Percentiles rank a stretch among this genome's conserved stretches.
Conservation (phyloP, 2,113 vertebrate species). For the Alethe diademata region DNA sequence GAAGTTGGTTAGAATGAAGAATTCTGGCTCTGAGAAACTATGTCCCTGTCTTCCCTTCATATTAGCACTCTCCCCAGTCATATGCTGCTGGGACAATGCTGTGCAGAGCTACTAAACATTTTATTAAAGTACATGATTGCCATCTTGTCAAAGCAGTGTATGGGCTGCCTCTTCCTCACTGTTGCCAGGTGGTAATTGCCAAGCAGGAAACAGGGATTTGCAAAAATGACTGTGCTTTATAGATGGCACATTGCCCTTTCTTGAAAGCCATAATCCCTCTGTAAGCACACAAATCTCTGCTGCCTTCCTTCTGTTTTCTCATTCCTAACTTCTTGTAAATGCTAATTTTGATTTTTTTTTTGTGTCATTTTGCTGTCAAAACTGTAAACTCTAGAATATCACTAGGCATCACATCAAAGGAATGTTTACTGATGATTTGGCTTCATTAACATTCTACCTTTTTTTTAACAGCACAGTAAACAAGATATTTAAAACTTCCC, state of each 20-base stretch:
- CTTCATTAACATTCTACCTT: not conserved
- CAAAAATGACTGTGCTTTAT: not conserved
- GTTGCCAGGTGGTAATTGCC: not conserved
- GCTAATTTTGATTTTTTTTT: not conserved
- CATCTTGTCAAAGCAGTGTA: not conserved
- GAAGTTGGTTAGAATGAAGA: not conserved
- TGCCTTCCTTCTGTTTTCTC: constrained; percentile 6
- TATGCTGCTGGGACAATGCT: not conserved
- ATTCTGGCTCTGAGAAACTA: not conserved
- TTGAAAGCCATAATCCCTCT: not conserved
- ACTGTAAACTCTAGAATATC: not conserved
- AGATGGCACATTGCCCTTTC: not conserved
- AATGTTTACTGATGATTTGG: not conserved
- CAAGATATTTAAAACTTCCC: not conserved
- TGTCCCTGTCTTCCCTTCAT: fast-evolving
- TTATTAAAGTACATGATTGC: not conserved
- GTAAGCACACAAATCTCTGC: not conserved
- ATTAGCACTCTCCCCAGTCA: not conserved
- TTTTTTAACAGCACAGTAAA: not conserved
- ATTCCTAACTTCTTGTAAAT: not conserved
- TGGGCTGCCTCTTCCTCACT: not conserved
- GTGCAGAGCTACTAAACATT: not conserved
- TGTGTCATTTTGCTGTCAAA: not conserved
- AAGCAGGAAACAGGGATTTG: not conserved
- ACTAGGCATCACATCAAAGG: not conserved